Evolutionary conservation across 2,888 invertebrate species (phyloP).

Genomic region (Alloplasta piceator): DNA sequence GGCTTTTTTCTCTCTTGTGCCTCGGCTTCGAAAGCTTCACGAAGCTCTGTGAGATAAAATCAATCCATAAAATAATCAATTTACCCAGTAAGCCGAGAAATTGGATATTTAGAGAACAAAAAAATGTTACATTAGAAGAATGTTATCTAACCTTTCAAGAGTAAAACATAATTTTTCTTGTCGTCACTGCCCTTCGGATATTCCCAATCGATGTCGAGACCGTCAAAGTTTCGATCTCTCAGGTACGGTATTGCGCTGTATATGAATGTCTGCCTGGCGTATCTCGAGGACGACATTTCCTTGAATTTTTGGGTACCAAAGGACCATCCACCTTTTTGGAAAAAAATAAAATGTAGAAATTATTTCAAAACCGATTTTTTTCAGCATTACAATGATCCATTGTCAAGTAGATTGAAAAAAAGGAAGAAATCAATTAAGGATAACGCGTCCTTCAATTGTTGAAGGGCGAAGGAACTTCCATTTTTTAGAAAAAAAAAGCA

Average conservation of each 20-base stretch:
- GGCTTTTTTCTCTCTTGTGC: conserved; percentile 95
- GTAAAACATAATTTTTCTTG: conserved; percentile 95
- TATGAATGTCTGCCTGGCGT: conserved; percentile 96
- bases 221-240: conserved; percentile 93
- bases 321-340: conserved; percentile 93
- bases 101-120: neutral
- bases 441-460: too few species aligned
- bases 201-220: conserved; percentile 96
- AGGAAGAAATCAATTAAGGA: conserved; percentile 1
- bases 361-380: too few species aligned
- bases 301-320: conserved; percentile 99
- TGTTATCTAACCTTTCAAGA: conserved; percentile 89
- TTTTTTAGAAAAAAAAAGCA: neutral
- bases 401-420: neutral
- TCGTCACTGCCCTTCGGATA: conserved; percentile 96
- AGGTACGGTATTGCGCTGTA: conserved; percentile 96
- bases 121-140: neutral
- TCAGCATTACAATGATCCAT: too few species aligned
- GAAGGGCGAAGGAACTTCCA: neutral
- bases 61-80: conserved; percentile 17
- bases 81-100: neutral
- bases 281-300: conserved; percentile 94
- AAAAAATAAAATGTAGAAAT: too few species aligned
- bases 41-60: conserved; percentile 87
- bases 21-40: conserved; percentile 97